Base-by-base conservation (phyloP, 2,888 invertebrate genomes). In the Atethmia centrago region DNA sequence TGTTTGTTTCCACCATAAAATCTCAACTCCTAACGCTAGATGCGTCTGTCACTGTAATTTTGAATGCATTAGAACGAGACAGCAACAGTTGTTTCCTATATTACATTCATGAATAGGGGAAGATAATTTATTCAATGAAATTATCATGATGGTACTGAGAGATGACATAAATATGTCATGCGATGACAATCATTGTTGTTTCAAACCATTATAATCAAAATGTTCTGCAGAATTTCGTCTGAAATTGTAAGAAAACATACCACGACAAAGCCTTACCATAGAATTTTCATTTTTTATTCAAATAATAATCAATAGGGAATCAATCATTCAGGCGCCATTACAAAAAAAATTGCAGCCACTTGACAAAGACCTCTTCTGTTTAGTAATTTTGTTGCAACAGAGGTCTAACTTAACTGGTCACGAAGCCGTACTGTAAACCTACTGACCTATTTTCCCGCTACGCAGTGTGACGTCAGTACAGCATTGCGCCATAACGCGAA, bases 401-500 rank as follows among this genome's bases (percentile, higher is more conserved):
- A 80, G 90, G 69, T 87, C 91, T 78, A 69, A 74, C 49, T 83
- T 83, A 75, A 83, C 82, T 89, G 90, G 88, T 36, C 81, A 45
- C 1, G 10, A 45, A 61, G 77, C 80, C 79, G 82, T 87, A 88
- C 89, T 86, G 86, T 87, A 88, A 90, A 90, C 92, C 93, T 84
- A 92, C 88, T 93, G 93, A 92, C 93, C 93, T 84, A 93, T 88
- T 90, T 93, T 87, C 88, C 85, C 86, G 83, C 85, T 93, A 94
- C 93, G 93, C 93, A 93, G 92, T 91, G 83, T 94, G 94, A 94
- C 94, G 94, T 94, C 93, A 94, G 85, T 85, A 85, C 93, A 87
- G 92, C 93, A 94, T 80, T 94, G 94, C 94, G 94, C 93, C 89
- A 91, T 89, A 88, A 90, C 88, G 85, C 66, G 71, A 66, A 74